phyloP scores from a whole-genome alignment of 2,888 invertebrate species.

The Sinhomidia bicolor region DNA sequence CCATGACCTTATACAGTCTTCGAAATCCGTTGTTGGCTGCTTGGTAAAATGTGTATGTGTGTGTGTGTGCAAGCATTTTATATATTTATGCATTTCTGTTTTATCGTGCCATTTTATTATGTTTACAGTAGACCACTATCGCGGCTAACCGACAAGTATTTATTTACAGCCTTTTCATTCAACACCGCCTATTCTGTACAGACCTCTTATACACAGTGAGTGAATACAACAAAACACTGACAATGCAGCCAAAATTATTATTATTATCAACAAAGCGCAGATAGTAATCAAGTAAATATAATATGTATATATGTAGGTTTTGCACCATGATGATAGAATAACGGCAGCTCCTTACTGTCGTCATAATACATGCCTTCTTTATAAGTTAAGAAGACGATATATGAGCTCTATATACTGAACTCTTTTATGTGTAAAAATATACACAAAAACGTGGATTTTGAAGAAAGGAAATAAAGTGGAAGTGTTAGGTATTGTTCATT shows the following conservation, averaged over 20 bases:
- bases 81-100: not conserved
- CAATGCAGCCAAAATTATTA: not conserved
- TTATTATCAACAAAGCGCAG: not conserved
- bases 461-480: not conserved
- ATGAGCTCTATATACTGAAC: too few relatives aligned
- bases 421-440: too few relatives aligned
- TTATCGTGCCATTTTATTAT: not conserved
- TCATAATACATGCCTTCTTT: not conserved
- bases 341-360: constrained; percentile 4
- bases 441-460: not conserved
- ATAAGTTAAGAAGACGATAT: too few relatives aligned
- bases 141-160: not conserved
- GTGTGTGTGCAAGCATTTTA: not conserved
- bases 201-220: too few relatives aligned
- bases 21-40: not conserved
- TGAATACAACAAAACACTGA: not conserved
- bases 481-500: not conserved
- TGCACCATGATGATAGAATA: not conserved
- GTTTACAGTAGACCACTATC: not conserved
- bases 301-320: too few relatives aligned
- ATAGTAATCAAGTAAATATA: not conserved
- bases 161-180: not conserved
- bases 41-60: not conserved
- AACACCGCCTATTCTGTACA: not conserved
- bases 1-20: constrained; percentile 23